These are phyloP conservation scores for Buteo buteo DNA, from an alignment of 2,113 vertebrate genomes.

Conservation along the genomic window DNA sequence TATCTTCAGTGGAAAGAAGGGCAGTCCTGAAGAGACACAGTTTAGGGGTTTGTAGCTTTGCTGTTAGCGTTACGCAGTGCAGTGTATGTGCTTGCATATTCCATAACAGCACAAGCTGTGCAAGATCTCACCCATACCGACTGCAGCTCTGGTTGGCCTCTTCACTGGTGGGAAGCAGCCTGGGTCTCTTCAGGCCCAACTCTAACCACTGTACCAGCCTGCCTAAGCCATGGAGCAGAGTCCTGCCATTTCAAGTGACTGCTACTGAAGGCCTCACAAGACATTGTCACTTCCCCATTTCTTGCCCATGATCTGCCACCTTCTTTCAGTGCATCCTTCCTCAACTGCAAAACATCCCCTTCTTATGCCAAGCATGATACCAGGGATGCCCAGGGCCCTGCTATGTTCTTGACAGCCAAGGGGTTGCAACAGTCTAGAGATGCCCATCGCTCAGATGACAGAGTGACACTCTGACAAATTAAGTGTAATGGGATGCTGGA, in stretches of 20 bases:
- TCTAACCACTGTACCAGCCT: neutral
- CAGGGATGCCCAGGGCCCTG: neutral
- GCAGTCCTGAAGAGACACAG: neutral
- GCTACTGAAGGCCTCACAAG: neutral
- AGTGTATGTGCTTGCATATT: fast-evolving
- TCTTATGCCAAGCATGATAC: neutral
- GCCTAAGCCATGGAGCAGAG: fast-evolving
- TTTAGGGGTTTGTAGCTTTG: neutral
- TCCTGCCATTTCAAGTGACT: neutral
- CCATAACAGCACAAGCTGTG: neutral
- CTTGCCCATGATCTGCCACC: neutral
- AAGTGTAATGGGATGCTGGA: neutral
- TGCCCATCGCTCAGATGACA: fast-evolving
- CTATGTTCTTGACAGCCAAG: neutral
- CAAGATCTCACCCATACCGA: neutral
- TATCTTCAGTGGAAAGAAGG: neutral
- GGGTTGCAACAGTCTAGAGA: neutral
- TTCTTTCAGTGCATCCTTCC: neutral
- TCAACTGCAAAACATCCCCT: neutral
- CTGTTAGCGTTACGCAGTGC: neutral
- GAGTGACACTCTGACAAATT: neutral
- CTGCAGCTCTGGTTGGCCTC: neutral
- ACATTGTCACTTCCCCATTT: neutral
- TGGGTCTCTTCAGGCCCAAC: neutral
- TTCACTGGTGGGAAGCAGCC: neutral